phyloP scores from a whole-genome alignment of 2,797 vertebrate genomes.

The Arctocebus calabarensis region DNA sequence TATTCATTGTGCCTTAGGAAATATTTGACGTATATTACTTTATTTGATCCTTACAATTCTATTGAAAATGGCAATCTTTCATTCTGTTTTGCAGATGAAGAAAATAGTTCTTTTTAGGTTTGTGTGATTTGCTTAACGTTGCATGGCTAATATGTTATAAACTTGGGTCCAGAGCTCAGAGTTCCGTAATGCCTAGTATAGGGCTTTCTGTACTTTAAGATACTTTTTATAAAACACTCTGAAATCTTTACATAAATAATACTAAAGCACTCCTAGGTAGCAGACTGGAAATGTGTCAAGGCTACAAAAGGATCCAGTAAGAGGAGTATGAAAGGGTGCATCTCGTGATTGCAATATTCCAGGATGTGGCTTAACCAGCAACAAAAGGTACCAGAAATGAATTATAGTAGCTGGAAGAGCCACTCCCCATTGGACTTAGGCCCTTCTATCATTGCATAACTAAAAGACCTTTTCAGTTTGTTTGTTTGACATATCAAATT shows the following conservation, averaged over 20 bases:
- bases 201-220: background rate
- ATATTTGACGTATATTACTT: background rate
- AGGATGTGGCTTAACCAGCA: slow-evolving; percentile 69
- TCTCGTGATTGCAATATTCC: slow-evolving; percentile 57
- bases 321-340: slow-evolving; percentile 40
- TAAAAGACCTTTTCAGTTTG: slow-evolving; percentile 76
- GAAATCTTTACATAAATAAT: slow-evolving; percentile 51
- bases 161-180: background rate
- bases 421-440: slow-evolving; percentile 76
- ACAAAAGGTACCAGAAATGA: slow-evolving; percentile 61
- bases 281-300: background rate
- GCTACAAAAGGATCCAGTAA: background rate
- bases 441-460: slow-evolving; percentile 80
- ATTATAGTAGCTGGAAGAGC: slow-evolving; percentile 61
- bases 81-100: slow-evolving; percentile 52
- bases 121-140: slow-evolving; percentile 28
- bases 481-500: slow-evolving; percentile 82
- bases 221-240: slow-evolving; percentile 4
- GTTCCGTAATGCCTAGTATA: background rate
- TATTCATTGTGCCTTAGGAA: background rate
- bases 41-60: slow-evolving; percentile 9
- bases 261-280: background rate
- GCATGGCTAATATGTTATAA: background rate
- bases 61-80: slow-evolving; percentile 31
- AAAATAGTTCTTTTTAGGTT: background rate